Base-by-base conservation (phyloP, 1,140 invertebrate genomes). In the Lordiphosa clarofinis region DNA sequence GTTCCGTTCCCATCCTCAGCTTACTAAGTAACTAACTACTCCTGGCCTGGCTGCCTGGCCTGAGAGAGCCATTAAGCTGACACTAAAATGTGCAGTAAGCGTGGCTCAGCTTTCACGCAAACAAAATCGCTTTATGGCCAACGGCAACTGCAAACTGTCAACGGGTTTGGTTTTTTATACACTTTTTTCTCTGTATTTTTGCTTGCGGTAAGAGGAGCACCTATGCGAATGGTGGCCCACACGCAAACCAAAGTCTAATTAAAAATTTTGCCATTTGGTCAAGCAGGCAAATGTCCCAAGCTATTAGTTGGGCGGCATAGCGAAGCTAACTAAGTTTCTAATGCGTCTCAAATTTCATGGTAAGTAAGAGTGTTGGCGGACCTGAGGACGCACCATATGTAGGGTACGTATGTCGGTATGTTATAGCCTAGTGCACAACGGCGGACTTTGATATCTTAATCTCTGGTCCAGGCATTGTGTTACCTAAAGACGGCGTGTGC, bases 371-470 rank as follows among this genome's bases (percentile, higher is more conserved):
- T 81, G 76, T 76, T 33, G 53, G 56, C 46, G 37, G 64, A 21
- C 42, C 44, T 44, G 13, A 31, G 19, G 19, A 42, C 15, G 15
- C n/a, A 8, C 11, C 33, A 21, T 37, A 21, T 50, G 19, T 35
- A 47, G 43, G 48, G 46, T 56, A 63, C 61, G 42, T 46, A 15
- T 61, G 62, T 48, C 63, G 50, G 70, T 79, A 74, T 72, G 76
- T 82, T 72, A 84, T 68, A 84, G 78, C 46, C 63, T 66, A 54
- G 63, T 82, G 76, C 78, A 82, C 47, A 67, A 49, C 55, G 46
- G 68, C 76, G 76, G 73, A 76, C 76, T 82, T 82, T 82, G 76
- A 82, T 82, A 82, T 82, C 76, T 82, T 76, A 76, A 82, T 82
- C 73, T 76, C 52, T 65, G 40, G 48, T 43, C 50, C 44, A 28